Evolutionary conservation across 2,113 vertebrate genomes (phyloP).

Genomic region (Perccottus glenii): DNA sequence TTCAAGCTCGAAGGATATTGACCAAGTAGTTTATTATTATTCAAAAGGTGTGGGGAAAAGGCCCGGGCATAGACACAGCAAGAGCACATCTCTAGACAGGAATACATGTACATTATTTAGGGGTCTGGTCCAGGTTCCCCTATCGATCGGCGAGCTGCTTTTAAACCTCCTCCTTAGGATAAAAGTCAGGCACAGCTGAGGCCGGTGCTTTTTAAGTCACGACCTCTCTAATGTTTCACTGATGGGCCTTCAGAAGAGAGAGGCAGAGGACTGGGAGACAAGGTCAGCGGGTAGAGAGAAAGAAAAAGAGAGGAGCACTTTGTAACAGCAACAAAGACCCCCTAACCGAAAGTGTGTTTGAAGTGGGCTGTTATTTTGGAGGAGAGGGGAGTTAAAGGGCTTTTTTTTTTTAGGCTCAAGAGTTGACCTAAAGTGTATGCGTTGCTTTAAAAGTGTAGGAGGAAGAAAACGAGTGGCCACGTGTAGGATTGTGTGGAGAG

Average conservation of each 20-base stretch:
- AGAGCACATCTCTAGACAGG: background rate
- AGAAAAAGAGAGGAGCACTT: conserved; percentile 23
- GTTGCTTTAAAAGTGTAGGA: conserved; percentile 1
- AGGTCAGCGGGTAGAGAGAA: conserved; percentile 42
- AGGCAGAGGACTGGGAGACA: conserved; percentile 29
- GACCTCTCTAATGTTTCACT: conserved; percentile 44
- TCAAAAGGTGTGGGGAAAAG: background rate
- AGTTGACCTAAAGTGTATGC: conserved; percentile 33
- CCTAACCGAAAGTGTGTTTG: conserved; percentile 18
- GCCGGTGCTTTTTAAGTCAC: conserved; percentile 23
- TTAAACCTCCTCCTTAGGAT: conserved; percentile 11
- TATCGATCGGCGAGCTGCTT: conserved; percentile 19
- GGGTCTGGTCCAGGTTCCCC: background rate
- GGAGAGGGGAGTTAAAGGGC: background rate
- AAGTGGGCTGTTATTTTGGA: conserved; percentile 26
- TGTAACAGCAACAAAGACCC: conserved; percentile 41
- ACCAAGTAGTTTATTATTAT: conserved; percentile 53
- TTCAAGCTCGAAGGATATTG: conserved; percentile 51
- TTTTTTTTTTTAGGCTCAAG: conserved; percentile 15
- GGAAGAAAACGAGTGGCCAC: background rate
- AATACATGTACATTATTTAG: background rate
- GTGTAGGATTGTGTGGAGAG: background rate
- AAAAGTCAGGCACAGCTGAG: conserved; percentile 12
- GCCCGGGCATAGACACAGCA: conserved; percentile 8
- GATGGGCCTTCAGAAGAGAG: conserved; percentile 50